Conservation (phyloP, 2,797 vertebrate genomes). For the Eleutherodactylus coqui region DNA sequence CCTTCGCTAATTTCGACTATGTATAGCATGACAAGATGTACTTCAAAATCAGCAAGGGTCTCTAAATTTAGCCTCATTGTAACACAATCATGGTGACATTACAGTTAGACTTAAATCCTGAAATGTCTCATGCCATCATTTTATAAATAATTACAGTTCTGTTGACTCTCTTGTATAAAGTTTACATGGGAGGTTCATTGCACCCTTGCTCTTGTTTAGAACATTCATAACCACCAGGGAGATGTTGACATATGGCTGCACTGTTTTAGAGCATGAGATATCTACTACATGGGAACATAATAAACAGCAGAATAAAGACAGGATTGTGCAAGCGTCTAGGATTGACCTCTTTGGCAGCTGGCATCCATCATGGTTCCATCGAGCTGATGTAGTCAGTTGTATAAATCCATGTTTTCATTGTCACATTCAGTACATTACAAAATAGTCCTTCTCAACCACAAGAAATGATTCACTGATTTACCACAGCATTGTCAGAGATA, state of each 20-base stretch:
- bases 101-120: slow-evolving; percentile 83
- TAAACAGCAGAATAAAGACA: slow-evolving; percentile 92
- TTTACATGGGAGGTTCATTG: slow-evolving; percentile 99
- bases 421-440: slow-evolving; percentile 66
- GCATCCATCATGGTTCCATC: slow-evolving; percentile 81
- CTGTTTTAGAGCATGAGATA: slow-evolving; percentile 93
- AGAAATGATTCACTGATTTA: background rate
- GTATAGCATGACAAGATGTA: background rate
- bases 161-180: slow-evolving; percentile 99
- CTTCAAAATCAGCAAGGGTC: background rate
- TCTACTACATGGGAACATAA: slow-evolving; percentile 93
- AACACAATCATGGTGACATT: slow-evolving; percentile 80
- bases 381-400: slow-evolving; percentile 79
- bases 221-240: slow-evolving; percentile 96
- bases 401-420: slow-evolving; percentile 78
- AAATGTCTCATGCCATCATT: slow-evolving; percentile 92
- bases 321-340: slow-evolving; percentile 82
- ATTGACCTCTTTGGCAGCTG: slow-evolving; percentile 84
- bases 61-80: slow-evolving; percentile 69
- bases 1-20: background rate
- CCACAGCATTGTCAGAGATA: background rate
- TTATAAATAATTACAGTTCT: slow-evolving; percentile 99
- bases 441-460: background rate
- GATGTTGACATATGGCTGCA: slow-evolving; percentile 97
- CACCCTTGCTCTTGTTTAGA: slow-evolving; percentile 99